Percentiles rank a stretch among this genome's conserved stretches.
Evolutionary conservation across 2,888 invertebrate genomes (phyloP).

Genomic region (Drosophila demipolita): DNA sequence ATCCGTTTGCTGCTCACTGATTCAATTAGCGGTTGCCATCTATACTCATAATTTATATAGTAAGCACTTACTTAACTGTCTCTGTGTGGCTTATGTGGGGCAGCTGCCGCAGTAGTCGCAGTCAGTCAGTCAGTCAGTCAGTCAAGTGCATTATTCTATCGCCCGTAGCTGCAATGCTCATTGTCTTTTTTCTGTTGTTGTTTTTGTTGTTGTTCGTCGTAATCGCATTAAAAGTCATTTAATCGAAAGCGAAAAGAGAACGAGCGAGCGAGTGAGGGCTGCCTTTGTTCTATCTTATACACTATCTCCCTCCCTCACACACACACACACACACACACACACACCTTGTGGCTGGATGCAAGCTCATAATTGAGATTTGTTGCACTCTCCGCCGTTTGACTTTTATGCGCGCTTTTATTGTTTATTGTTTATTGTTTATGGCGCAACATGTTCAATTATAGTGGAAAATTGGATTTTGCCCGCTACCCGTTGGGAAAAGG

Average conservation of each 20-base stretch:
- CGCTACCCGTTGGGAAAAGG: constrained; percentile 16
- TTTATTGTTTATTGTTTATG: constrained; percentile 75
- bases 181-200: constrained; percentile 1
- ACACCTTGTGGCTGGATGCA: constrained; percentile 44
- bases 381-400: constrained; percentile 67
- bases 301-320: constrained; percentile 1
- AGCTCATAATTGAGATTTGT: constrained; percentile 78
- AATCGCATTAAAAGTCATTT: constrained; percentile 79
- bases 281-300: constrained; percentile 4
- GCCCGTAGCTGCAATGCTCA: constrained; percentile 3
- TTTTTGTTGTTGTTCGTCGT: constrained; percentile 39
- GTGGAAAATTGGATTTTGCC: constrained; percentile 72
- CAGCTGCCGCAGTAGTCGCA: constrained; percentile 38
- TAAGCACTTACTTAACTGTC: constrained; percentile 15
- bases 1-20: constrained; percentile 56
- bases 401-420: constrained; percentile 74
- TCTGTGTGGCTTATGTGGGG: constrained; percentile 47
- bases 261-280: constrained; percentile 26
- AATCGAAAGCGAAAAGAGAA: constrained; percentile 70
- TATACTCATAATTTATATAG: constrained; percentile 55
- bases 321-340: not conserved
- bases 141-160: constrained; percentile 65
- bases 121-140: constrained; percentile 24
- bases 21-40: constrained; percentile 71
- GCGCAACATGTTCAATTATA: constrained; percentile 76